phyloP scores from a whole-genome alignment of 2,113 vertebrate species.

The Brevimyrus niger region DNA sequence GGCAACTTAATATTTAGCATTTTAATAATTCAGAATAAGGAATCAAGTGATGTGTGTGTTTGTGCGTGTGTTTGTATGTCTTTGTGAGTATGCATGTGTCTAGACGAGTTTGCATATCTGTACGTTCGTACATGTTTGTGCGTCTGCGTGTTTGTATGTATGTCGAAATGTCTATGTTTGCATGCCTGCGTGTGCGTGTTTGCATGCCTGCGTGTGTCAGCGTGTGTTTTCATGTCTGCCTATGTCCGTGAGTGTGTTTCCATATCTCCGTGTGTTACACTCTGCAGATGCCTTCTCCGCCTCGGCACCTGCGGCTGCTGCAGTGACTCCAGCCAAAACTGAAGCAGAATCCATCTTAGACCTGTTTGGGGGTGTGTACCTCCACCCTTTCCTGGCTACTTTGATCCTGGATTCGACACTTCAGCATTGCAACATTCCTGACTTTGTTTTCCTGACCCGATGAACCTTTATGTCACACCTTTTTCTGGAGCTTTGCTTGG shows the following conservation, averaged over 20 bases:
- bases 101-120: background rate
- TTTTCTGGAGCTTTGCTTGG: background rate
- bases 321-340: conserved; percentile 76
- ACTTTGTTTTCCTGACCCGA: background rate
- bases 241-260: background rate
- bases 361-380: conserved; percentile 94
- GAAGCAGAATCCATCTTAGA: conserved; percentile 82
- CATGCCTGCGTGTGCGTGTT: background rate
- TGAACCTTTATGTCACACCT: background rate
- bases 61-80: background rate
- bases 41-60: background rate
- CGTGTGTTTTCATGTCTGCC: background rate
- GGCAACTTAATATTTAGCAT: background rate
- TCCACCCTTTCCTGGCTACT: conserved; percentile 17
- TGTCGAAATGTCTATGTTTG: background rate
- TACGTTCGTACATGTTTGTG: background rate
- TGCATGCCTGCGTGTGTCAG: background rate
- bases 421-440: background rate
- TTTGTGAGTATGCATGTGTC: background rate
- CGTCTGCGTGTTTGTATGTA: conserved; percentile 17
- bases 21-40: background rate
- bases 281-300: conserved; percentile 73
- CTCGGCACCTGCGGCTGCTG: conserved; percentile 69
- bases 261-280: conserved; percentile 4
- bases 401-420: background rate